Percentiles rank a stretch among this genome's conserved stretches.
Evolutionary conservation across 1,140 invertebrate species (phyloP).

Genomic region (Agrilus planipennis): DNA sequence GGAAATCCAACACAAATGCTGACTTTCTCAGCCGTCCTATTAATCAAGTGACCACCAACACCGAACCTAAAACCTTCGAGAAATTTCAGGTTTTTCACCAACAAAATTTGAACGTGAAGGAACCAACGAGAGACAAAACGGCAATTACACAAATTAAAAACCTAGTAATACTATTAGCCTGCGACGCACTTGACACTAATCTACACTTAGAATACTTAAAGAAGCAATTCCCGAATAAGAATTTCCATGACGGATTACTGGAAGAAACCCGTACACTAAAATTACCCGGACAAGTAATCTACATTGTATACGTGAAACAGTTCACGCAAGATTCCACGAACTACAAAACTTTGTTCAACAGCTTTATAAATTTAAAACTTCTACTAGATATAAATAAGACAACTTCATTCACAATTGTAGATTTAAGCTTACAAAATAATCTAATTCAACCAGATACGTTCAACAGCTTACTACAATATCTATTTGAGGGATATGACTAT

Average conservation of each 20-base stretch:
- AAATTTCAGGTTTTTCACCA: background rate
- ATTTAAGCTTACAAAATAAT: background rate
- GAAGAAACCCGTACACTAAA: background rate
- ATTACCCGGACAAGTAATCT: background rate
- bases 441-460: background rate
- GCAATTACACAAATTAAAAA: background rate
- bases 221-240: background rate
- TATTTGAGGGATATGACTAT: no score
- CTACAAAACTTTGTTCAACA: background rate
- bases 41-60: no score
- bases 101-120: background rate
- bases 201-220: conserved; percentile 2
- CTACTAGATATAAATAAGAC: background rate
- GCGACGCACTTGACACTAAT: background rate
- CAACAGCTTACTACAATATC: background rate
- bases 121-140: background rate
- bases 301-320: background rate
- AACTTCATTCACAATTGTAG: background rate
- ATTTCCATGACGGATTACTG: background rate
- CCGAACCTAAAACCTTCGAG: no score
- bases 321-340: background rate
- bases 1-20: no score
- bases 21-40: no score
- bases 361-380: background rate
- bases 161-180: background rate